Base-by-base conservation (phyloP, 2,888 invertebrate species). In the Lasioglossum pauxillum region DNA sequence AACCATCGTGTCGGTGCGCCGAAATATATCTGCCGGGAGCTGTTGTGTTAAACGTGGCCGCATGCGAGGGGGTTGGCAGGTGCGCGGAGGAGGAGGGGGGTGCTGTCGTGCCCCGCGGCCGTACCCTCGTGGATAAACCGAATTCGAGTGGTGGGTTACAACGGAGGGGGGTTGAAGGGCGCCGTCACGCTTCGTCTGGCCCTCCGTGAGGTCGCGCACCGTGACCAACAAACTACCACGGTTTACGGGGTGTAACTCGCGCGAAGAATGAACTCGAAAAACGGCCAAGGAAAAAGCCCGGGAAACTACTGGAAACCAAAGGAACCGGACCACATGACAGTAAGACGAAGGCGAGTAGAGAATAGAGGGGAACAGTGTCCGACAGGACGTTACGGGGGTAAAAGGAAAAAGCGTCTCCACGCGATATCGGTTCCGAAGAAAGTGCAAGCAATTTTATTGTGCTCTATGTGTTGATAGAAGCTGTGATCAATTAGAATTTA, bases 171-270 rank as follows among this genome's bases (percentile, higher is more conserved):
- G 74, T 78, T 71, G 77, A 72, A 57, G 78, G 86, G 79, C 82
- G 83, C 82, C 89, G 93, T 93, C 91, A 92, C 90, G 93, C 90
- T 93, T 91, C 90, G 92, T 87, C 88, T 90, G 91, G 87, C 86
- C 88, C 92, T 92, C 89, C 90, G 90, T 92, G 92, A 91, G 92
- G 92, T 90, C 92, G 92, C 91, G 91, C 85, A 93, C 91, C 93
- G 90, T 93, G 93, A 93, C 93, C 93, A 92, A 93, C 93, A 93
- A 93, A 93, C 93, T 93, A 90, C 92, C 89, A 90, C 90, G 92
- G 91, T 92, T 92, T 92, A 93, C 92, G 90, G 89, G 88, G 83
- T 92, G 89, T 92, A 92, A 92, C 91, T 91, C 88, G 90, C 86
- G 78, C 76, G 85, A 86, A 75, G 84, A 83, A 84, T 57, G 80